Evolutionary conservation across 2,113 vertebrate genomes (phyloP).

Genomic region (Microcebus jonahi): DNA sequence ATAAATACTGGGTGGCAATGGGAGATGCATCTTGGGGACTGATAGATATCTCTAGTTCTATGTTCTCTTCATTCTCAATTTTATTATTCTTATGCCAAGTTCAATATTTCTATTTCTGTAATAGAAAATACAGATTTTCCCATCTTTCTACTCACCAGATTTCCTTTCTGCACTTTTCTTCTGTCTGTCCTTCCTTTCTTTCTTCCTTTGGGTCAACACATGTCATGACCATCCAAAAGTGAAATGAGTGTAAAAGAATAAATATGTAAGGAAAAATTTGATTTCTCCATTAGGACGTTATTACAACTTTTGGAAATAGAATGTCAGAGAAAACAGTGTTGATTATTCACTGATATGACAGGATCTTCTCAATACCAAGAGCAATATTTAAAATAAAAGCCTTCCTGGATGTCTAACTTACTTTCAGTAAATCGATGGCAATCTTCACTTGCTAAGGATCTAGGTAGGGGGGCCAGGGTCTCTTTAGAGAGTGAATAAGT

Average conservation of each 20-base stretch:
- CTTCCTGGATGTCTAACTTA: neutral
- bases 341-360: neutral
- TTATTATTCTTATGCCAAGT: neutral
- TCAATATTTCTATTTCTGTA: neutral
- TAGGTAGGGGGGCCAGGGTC: neutral
- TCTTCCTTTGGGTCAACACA: too few relatives aligned
- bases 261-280: neutral
- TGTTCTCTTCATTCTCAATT: neutral
- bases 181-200: neutral
- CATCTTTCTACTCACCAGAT: neutral
- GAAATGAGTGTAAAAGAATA: neutral
- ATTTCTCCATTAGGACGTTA: neutral
- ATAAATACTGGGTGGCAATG: neutral
- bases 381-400: neutral
- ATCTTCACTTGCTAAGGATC: neutral
- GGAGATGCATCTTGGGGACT: neutral
- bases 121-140: neutral
- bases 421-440: neutral
- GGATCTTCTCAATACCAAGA: neutral
- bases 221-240: neutral
- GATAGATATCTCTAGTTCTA: neutral
- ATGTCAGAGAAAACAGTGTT: neutral
- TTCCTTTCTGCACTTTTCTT: neutral
- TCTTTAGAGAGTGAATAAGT: neutral
- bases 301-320: neutral